Conservation (phyloP, 1,140 invertebrate genomes). For the Elysia chlorotica region DNA sequence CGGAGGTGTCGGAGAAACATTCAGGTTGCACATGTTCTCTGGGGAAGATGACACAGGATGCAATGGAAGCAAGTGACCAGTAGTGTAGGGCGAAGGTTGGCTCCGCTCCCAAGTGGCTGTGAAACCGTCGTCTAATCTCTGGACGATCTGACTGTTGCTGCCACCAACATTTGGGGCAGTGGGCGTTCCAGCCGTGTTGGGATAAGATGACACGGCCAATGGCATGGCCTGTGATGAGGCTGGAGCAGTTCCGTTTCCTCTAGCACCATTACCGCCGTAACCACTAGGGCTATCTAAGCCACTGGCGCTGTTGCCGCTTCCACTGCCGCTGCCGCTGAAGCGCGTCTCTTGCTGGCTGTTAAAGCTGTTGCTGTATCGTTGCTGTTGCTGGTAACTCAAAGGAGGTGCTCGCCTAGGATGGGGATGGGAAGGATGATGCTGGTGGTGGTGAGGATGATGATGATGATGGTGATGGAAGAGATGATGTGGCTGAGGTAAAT, state of each 20-base stretch:
- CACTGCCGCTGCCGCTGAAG: neutral
- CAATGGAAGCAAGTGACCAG: slow-evolving; percentile 37
- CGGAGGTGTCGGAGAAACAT: slow-evolving; percentile 10
- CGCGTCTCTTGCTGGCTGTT: slow-evolving; percentile 10
- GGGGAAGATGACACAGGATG: slow-evolving; percentile 8
- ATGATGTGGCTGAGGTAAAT: slow-evolving; percentile 20
- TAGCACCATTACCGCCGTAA: no score
- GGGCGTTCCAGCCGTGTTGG: slow-evolving; percentile 1
- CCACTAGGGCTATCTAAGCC: neutral
- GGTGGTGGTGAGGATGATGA: slow-evolving; percentile 1
- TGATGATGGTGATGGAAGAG: slow-evolving; percentile 27
- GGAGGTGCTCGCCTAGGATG: neutral
- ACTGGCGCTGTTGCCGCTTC: neutral
- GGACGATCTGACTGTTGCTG: slow-evolving; percentile 47
- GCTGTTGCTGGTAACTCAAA: slow-evolving; percentile 9
- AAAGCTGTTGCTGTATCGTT: slow-evolving; percentile 21
- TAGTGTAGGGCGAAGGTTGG: slow-evolving; percentile 36
- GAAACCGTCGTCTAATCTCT: slow-evolving; percentile 51
- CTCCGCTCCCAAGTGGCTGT: slow-evolving; percentile 52
- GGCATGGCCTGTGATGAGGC: no score
- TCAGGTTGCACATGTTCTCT: neutral
- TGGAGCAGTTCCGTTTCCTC: no score
- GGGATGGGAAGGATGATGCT: no score
- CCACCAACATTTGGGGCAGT: slow-evolving; percentile 6
- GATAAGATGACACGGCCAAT: no score